phyloP scores from a whole-genome alignment of 2,888 invertebrate genomes.

The Mythimna albipuncta region DNA sequence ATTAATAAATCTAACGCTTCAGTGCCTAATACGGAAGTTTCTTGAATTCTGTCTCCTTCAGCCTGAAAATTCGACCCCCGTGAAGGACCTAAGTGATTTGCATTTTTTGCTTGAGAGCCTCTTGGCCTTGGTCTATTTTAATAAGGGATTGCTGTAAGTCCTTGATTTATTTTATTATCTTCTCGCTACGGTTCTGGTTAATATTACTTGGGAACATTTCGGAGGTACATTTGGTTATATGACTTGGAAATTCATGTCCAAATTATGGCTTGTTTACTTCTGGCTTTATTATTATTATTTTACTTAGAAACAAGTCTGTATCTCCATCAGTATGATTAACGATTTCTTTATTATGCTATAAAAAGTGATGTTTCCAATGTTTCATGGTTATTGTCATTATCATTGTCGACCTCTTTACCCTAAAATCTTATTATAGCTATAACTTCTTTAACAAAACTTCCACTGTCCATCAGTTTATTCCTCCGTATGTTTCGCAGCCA shows the following conservation, averaged over 20 bases:
- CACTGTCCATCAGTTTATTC: neutral
- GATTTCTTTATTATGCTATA: neutral
- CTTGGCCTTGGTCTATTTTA: conserved; percentile 28
- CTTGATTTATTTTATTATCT: conserved; percentile 19
- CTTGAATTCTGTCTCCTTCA: conserved; percentile 32
- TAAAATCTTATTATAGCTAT: neutral
- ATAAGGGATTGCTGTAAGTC: conserved; percentile 20
- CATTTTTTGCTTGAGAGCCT: conserved; percentile 37
- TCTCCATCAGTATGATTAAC: neutral
- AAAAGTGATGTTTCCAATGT: neutral
- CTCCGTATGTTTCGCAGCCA: conserved; percentile 8
- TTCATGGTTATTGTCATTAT: conserved; percentile 3
- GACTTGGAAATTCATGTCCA: neutral
- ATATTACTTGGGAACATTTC: conserved; percentile 1
- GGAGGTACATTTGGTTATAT: neutral
- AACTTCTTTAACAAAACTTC: neutral
- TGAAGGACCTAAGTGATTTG: conserved; percentile 43
- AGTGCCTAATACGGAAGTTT: conserved; percentile 36
- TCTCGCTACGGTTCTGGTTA: conserved; percentile 4
- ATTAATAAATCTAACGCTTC: conserved; percentile 50
- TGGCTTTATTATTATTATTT: neutral
- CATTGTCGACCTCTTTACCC: neutral
- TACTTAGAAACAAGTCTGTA: neutral
- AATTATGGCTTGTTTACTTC: neutral
- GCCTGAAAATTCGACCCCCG: conserved; percentile 4